phyloP scores from a whole-genome alignment of 1,140 invertebrate species.

The Drosophila malerkotliana region DNA sequence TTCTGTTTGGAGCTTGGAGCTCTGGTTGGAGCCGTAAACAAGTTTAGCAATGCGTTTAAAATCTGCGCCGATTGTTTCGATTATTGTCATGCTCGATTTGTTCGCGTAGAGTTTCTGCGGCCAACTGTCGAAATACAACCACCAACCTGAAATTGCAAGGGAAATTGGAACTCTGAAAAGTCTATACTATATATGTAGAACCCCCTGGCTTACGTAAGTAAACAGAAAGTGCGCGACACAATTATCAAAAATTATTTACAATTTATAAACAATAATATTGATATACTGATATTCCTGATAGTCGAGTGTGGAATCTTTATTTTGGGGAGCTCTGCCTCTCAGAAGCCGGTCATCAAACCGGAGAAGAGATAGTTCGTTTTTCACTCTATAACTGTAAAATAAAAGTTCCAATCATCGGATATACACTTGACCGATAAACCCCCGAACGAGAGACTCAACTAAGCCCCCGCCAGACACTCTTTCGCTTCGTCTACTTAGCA shows the following conservation, averaged over 20 bases:
- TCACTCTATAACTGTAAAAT: slow-evolving; percentile 23
- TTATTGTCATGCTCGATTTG: slow-evolving; percentile 72
- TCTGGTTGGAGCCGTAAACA: slow-evolving; percentile 43
- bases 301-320: too few species aligned
- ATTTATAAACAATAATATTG: background rate
- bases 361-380: too few species aligned
- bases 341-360: too few species aligned
- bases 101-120: slow-evolving; percentile 26
- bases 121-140: slow-evolving; percentile 19
- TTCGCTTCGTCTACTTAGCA: slow-evolving; percentile 22
- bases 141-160: background rate
- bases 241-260: background rate
- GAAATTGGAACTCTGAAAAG: slow-evolving; percentile 23
- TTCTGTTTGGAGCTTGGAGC: background rate
- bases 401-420: slow-evolving; percentile 22
- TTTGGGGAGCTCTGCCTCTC: too few species aligned
- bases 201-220: background rate
- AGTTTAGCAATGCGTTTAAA: slow-evolving; percentile 74
- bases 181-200: background rate
- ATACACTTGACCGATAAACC: slow-evolving; percentile 41
- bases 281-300: too few species aligned
- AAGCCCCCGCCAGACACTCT: slow-evolving; percentile 36
- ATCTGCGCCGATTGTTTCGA: slow-evolving; percentile 64
- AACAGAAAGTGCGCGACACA: background rate
- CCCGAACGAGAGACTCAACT: slow-evolving; percentile 14